phyloP scores from a whole-genome alignment of 1,140 invertebrate species.

The Drosophila pruinosa region DNA sequence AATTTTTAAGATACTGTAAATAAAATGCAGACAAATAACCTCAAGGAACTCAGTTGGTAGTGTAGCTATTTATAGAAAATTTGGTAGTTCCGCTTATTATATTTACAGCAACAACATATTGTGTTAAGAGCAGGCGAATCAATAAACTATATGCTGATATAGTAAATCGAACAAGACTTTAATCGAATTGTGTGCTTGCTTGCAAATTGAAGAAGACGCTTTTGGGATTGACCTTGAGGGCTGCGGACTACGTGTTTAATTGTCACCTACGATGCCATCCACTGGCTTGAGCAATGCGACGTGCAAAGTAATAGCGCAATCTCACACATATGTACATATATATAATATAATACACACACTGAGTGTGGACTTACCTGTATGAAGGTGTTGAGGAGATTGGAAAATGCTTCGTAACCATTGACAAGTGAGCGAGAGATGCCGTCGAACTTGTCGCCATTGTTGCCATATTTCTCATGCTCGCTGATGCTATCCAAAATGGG shows the following conservation, averaged over 20 bases:
- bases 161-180: too few species aligned
- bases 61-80: neutral
- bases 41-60: neutral
- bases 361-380: conserved; percentile 83
- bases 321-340: neutral
- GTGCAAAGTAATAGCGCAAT: conserved; percentile 31
- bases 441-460: conserved; percentile 84
- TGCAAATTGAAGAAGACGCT: neutral
- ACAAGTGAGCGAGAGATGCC: conserved; percentile 84
- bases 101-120: too few species aligned
- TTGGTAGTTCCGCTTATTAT: too few species aligned
- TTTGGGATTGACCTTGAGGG: neutral
- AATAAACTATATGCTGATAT: too few species aligned
- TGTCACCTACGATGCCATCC: conserved; percentile 1
- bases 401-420: conserved; percentile 84
- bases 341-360: neutral
- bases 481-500: conserved; percentile 85
- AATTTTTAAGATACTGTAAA: too few species aligned
- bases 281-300: conserved; percentile 30
- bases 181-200: neutral
- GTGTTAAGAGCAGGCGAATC: too few species aligned
- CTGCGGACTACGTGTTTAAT: conserved; percentile 5
- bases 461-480: conserved; percentile 86
- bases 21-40: neutral
- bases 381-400: conserved; percentile 84